These are phyloP conservation scores for Chloroclystis v-ata DNA, from an alignment of 2,888 invertebrate genomes.

Conservation along the genomic window DNA sequence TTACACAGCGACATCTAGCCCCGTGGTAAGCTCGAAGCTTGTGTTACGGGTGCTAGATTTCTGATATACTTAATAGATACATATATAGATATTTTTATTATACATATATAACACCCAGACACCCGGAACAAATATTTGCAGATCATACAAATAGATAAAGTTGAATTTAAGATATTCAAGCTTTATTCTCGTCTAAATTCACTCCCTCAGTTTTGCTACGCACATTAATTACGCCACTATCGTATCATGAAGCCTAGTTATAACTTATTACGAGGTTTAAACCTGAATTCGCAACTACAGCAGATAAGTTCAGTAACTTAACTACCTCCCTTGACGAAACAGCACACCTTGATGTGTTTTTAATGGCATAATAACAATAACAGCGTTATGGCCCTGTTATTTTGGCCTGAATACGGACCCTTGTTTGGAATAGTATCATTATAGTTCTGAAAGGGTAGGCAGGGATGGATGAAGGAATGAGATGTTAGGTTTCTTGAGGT, in stretches of 20 bases:
- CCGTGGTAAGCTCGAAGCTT: too few relatives aligned
- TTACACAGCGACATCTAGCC: too few relatives aligned
- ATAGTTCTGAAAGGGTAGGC: constrained; percentile 21
- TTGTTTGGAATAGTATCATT: constrained; percentile 19
- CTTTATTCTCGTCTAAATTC: too few relatives aligned
- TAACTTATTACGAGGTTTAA: constrained; percentile 8
- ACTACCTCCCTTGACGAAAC: constrained; percentile 27
- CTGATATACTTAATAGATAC: too few relatives aligned
- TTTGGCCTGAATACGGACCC: constrained; percentile 25
- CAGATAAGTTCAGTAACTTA: constrained; percentile 26
- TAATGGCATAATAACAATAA: constrained; percentile 32
- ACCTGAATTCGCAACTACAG: constrained; percentile 22
- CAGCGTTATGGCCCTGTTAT: constrained; percentile 29
- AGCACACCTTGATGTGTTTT: constrained; percentile 31
- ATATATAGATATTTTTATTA: too few relatives aligned
- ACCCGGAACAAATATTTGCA: too few relatives aligned
- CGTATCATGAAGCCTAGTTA: constrained; percentile 5
- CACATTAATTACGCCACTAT: not conserved
- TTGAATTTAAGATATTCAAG: too few relatives aligned
- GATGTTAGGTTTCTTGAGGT: too few relatives aligned
- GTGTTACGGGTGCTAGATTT: too few relatives aligned
- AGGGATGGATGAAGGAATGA: not conserved
- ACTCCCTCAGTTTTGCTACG: too few relatives aligned
- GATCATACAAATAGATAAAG: too few relatives aligned
- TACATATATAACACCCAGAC: too few relatives aligned